Base-by-base conservation (phyloP, 1,140 invertebrate species). In the Leptopilina boulardi region DNA sequence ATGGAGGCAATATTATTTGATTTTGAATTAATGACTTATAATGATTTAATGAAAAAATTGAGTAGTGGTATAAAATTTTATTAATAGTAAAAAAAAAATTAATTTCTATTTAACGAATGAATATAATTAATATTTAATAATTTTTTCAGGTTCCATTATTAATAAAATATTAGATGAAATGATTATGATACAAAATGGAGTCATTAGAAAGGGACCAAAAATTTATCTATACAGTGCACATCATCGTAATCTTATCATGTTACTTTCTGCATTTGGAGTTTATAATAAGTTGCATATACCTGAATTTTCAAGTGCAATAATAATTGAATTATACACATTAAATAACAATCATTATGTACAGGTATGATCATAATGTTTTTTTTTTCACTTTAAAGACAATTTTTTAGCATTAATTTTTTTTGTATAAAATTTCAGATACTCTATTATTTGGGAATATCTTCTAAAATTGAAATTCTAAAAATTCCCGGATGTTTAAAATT, bases 401-500 rank as follows among this genome's bases (percentile, higher is more conserved):
- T 34, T 34, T 34, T 34, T 34, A 3, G 6, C 6, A 3, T 34
- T 47, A 47, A 47, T 47, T 47, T n/a, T 2, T n/a, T 4, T n/a
- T 3, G 6, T 34, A 34, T 38, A 38, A 38, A 38, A 30, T 66
- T 66, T 66, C 26, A 66, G 56, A 30, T 66, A 30, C 2, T 30
- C 11, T 23, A 66, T 23, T 30, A 66, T 66, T 30, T 23, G 21
- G 56, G 56, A n/a, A 66, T 15, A 5, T 4, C 23, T 15, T 23
- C 56, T 30, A 5, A 30, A 66, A 66, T 30, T 30, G 11, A 66
- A 66, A 30, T 66, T 66, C 13, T 30, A 26, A 3, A 66, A 66
- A 66, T 66, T 66, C 56, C 56, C 13, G 56, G 56, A 30, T 66
- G 56, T n/a, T 66, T 30, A 15, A 66, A 66, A 15, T 30, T 66